Base-by-base conservation (phyloP, 2,797 vertebrate species). In the Hirundo rustica region DNA sequence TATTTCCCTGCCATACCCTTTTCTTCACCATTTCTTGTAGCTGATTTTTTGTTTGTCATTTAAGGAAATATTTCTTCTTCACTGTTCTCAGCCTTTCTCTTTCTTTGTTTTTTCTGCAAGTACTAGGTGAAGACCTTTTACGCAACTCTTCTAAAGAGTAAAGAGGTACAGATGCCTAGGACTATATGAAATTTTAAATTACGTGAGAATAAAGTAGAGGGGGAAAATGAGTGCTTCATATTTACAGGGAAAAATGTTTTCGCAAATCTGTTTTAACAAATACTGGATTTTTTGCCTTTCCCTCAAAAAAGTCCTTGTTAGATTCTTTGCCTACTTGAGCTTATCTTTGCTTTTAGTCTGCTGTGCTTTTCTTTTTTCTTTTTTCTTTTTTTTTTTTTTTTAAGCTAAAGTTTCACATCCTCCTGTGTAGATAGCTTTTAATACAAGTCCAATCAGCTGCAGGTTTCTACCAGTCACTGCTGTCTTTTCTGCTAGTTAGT, bases 101-200 rank as follows among this genome's bases (percentile, higher is more conserved):
- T 62, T 84, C 47, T 87, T 82, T 58, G 13, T 74, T 86, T 88
- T 74, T 91, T 54, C 55, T 80, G 26, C 19, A 64, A 54, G 80
- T 92, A 82, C 84, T 78, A 92, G 67, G 20, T 91, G 44, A 95
- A 77, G 73, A 91, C 83, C 67, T 94, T 93, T 91, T 91, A 80
- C 93, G 87, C 73, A 95, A 11, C 68, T 79, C 2, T 79, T 85
- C 18, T 70, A 51, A 88, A 58, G n/a, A 75, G 70, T 83, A 77
- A 38, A 38, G 73, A 93, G 71, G 81, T 96, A 84, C 85, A 72
- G 74, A 29, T 42, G 66, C 13, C 73, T 89, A 75, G 65, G 78
- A 86, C 86, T 89, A 53, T 82, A 71, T 71, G 72, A 83, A 9
- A 86, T 97, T 96, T 95, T 73, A 73, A 80, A 95, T 92, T 88